Conservation (phyloP, 2,888 invertebrate species). For the Andrena praecox region DNA sequence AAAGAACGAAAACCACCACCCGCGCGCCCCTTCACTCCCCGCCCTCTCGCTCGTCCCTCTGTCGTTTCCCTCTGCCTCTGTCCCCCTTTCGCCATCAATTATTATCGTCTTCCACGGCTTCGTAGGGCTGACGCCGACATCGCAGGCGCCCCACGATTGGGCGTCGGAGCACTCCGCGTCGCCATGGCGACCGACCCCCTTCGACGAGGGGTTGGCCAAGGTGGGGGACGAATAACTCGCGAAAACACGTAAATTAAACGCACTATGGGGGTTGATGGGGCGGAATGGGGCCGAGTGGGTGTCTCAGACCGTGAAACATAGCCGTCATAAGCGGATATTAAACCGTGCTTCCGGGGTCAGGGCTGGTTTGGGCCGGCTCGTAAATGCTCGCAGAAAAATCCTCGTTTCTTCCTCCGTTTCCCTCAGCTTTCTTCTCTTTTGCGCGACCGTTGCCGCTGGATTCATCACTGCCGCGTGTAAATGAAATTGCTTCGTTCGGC, state of each 20-base stretch:
- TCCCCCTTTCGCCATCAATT: conserved; percentile 70
- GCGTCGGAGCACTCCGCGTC: conserved; percentile 78
- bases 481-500: conserved; percentile 37
- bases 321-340: conserved; percentile 82
- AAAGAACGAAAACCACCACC: conserved; percentile 65
- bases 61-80: conserved; percentile 7
- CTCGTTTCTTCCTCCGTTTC: conserved; percentile 16
- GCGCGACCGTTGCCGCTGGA: background rate
- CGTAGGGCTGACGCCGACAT: conserved; percentile 71
- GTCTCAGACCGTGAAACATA: conserved; percentile 78
- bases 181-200: conserved; percentile 81
- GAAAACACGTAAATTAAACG: conserved; percentile 85
- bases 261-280: conserved; percentile 83
- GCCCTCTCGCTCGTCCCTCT: conserved; percentile 16
- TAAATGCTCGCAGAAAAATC: conserved; percentile 64
- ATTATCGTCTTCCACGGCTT: conserved; percentile 74
- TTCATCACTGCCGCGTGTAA: conserved; percentile 11
- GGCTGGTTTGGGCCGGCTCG: conserved; percentile 42
- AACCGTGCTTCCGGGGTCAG: conserved; percentile 70
- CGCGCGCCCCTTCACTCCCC: conserved; percentile 12
- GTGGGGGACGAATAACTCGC: conserved; percentile 83
- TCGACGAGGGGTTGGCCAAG: conserved; percentile 70
- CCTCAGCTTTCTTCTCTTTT: background rate
- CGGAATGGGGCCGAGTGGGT: conserved; percentile 80
- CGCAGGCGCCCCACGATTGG: conserved; percentile 78